Base-by-base conservation (phyloP, 2,113 vertebrate species). In the Orthonyx spaldingii region DNA sequence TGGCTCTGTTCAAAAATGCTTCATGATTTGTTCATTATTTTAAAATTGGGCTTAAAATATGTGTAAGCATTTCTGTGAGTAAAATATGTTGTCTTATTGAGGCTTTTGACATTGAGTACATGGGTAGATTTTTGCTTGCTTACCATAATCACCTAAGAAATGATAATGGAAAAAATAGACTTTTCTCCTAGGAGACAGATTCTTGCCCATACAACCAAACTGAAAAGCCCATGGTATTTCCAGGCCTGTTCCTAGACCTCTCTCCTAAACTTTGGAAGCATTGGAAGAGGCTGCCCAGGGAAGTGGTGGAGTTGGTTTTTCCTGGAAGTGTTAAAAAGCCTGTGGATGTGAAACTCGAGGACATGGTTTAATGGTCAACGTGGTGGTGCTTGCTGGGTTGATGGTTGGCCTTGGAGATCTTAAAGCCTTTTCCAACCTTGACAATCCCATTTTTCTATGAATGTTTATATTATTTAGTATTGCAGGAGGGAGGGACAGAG, bases 331-430 rank as follows among this genome's bases (percentile, higher is more conserved):
- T 17, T 37, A 37, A 42, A 22, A 56, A 27, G 5, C 7, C 12
- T 37, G 32, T 49, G 30, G 41, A 2, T 35, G 2, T 69, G 27
- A 23, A 47, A 56, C 32, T 28, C 0, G 0, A 27, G 39, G 47
- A 22, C 7, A 0, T 22, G 56, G 16, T 46, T 47, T 26, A 46
- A 10, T 16, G 46, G 30, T 60, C 19, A 66, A n/a, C 11, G 1
- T 17, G 69, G 11, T 8, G 28, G 5, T 46, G 52, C 19, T 64
- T 30, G 16, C 28, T 59, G 60, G 17, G 11, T 23, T 84, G 35
- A 8, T 28, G 22, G 26, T 33, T 42, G 41, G 12, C 14, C 21
- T 70, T 24, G 26, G 14, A 47, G 41, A 28, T 11, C 32, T 37
- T 42, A 37, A 19, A 42, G 26, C 15, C 41, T 17, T 69, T 61